phyloP scores from a whole-genome alignment of 1,140 invertebrate genomes.

The Drosophila trapezifrons region DNA sequence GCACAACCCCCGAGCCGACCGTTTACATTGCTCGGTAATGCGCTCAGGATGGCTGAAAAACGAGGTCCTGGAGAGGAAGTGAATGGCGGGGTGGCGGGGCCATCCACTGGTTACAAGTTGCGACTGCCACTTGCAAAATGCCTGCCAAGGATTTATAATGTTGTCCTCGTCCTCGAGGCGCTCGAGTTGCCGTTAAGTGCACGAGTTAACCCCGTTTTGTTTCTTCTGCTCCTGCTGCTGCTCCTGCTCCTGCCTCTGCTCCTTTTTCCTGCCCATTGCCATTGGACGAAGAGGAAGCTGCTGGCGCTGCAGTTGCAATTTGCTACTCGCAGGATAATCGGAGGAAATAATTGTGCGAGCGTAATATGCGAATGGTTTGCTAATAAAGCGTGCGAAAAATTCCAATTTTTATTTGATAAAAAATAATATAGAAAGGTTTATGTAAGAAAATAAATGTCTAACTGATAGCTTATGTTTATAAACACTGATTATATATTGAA shows the following conservation, averaged over 20 bases:
- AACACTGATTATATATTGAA: too few relatives aligned
- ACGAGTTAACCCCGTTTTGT: slow-evolving; percentile 79
- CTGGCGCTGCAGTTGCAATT: slow-evolving; percentile 14
- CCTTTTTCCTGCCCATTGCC: background rate
- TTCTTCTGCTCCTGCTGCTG: slow-evolving; percentile 8
- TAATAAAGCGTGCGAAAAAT: slow-evolving; percentile 27
- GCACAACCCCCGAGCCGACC: background rate
- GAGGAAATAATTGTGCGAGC: slow-evolving; percentile 20
- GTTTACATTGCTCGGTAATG: slow-evolving; percentile 48
- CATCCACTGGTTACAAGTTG: slow-evolving; percentile 48
- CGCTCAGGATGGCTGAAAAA: slow-evolving; percentile 33
- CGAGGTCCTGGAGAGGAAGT: slow-evolving; percentile 6
- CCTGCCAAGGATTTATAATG: slow-evolving; percentile 79
- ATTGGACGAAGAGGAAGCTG: slow-evolving; percentile 14
- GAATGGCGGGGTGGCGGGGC: background rate
- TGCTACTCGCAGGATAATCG: slow-evolving; percentile 33
- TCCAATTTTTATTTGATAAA: background rate
- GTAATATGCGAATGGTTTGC: slow-evolving; percentile 34
- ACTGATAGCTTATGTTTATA: too few relatives aligned
- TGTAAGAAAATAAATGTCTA: too few relatives aligned
- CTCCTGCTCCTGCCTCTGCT: too few relatives aligned
- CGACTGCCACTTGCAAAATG: slow-evolving; percentile 79
- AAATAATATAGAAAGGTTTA: too few relatives aligned
- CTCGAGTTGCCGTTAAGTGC: slow-evolving; percentile 77
- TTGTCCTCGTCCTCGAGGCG: slow-evolving; percentile 77